Evolutionary conservation across 2,113 vertebrate genomes (phyloP), one percentile per base, ranked within the genome.

Genomic region (Ptychochromis oligacanthus): DNA sequence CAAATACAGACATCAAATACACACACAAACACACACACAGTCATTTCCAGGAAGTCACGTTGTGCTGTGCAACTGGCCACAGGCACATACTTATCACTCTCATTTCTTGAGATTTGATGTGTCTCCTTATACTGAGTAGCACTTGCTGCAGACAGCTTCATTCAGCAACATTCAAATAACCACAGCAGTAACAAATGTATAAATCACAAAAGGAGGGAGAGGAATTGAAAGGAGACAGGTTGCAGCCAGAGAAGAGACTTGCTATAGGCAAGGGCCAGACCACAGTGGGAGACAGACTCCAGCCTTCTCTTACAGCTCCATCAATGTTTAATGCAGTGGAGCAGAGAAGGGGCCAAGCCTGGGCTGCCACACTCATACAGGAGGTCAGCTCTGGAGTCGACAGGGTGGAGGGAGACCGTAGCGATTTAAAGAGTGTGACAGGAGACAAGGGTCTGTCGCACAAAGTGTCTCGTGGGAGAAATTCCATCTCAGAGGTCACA

Each of bases 11-110:
- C 92, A 92, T 93, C 87, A 81, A 88, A 94, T 83, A 90, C 87
- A 91, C 84, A 87, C 80, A 46, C 87, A 81, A 86, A 93, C 86
- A 89, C 86, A 90, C 82, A 83, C 79, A 72, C 72, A 79, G 86
- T 87, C 87, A 93, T 94, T 96, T 96, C 94, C 92, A 93, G 95
- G 95, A 96, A 96, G 95, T 94, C 93, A 88, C 61, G 52, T 93
- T 90, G 64, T 89, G 88, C 93, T 87, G 82, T 89, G 92, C 78
- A 92, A 91, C 79, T 94, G 94, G 92, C 92, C 94, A 94, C 92
- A 94, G 89, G 83, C 82, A 90, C 75, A 84, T 79, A 89, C 86
- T 88, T 85, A 92, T 94, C 93, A 87, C 78, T 92, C 90, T 91
- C 89, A 70, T 93, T 91, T 94, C 85, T 90, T 85, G 46, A 92